A percentile compares a stretch with the other conserved stretches of the same genome.
phyloP scores from a whole-genome alignment of 2,888 invertebrate genomes.

The Schizotus pectinicornis region DNA sequence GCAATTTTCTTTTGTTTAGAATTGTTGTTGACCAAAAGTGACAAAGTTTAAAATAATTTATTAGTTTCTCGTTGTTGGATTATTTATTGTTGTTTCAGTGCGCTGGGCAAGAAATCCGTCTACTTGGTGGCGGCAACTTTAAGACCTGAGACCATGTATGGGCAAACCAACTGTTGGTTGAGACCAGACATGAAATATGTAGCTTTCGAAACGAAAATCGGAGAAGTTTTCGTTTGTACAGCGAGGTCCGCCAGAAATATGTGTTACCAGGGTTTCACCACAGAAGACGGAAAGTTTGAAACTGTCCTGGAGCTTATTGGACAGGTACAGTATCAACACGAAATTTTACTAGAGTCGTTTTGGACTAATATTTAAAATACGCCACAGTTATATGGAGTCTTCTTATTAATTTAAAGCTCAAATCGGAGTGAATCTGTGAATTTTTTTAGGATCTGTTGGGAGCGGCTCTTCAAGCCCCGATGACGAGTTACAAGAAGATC shows the following conservation, averaged over 20 bases:
- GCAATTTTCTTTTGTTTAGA: constrained; percentile 38
- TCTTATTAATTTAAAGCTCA: no score
- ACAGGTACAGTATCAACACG: constrained; percentile 57
- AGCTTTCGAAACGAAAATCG: constrained; percentile 75
- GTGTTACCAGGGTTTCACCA: constrained; percentile 92
- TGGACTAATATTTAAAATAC: neutral
- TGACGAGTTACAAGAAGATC: constrained; percentile 81
- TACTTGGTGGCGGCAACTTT: constrained; percentile 95
- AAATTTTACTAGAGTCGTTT: neutral
- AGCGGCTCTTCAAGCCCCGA: constrained; percentile 80
- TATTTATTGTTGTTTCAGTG: no score
- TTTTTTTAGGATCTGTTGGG: constrained; percentile 76
- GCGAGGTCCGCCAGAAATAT: constrained; percentile 91
- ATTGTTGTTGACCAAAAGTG: no score
- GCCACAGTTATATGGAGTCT: no score
- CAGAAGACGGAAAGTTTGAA: constrained; percentile 77
- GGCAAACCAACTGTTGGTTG: constrained; percentile 99
- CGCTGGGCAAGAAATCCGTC: constrained; percentile 64
- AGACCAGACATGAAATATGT: constrained; percentile 94
- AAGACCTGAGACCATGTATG: constrained; percentile 99
- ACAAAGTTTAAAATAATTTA: no score
- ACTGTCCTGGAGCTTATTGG: constrained; percentile 74
- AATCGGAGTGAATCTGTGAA: no score
- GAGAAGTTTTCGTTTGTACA: constrained; percentile 88
- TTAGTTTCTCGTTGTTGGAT: no score